Evolutionary conservation across 2,888 invertebrate genomes (phyloP).

Genomic region (Mycogona germanica): DNA sequence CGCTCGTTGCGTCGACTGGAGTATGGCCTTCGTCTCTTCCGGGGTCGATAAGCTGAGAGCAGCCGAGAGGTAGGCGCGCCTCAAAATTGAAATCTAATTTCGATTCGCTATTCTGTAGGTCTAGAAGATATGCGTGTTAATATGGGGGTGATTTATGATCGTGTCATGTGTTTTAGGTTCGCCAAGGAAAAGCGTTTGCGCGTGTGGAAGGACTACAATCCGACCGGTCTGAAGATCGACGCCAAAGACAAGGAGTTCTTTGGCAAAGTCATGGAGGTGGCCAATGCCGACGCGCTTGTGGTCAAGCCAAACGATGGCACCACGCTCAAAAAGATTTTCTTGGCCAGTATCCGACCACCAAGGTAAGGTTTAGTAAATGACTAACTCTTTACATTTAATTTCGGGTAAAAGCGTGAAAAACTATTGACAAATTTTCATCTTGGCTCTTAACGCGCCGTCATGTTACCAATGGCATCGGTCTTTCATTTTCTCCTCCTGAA

Average conservation of each 20-base stretch:
- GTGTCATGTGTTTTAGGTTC: conserved; percentile 30
- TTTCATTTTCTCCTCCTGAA: too few species aligned
- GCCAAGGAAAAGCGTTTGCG: conserved; percentile 79
- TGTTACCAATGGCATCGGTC: too few species aligned
- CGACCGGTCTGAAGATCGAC: conserved; percentile 51
- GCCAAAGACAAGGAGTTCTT: conserved; percentile 69
- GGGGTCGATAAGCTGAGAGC: conserved; percentile 69
- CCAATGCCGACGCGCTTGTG: conserved; percentile 85
- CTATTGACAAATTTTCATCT: too few species aligned
- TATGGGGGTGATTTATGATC: not conserved
- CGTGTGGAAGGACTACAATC: conserved; percentile 85
- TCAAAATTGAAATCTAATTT: not conserved
- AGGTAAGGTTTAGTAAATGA: conserved; percentile 46
- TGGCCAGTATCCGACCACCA: conserved; percentile 91
- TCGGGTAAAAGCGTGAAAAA: too few species aligned
- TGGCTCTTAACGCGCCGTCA: too few species aligned
- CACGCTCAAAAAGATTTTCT: conserved; percentile 75
- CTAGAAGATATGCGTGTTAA: too few species aligned
- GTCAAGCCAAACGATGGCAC: conserved; percentile 62
- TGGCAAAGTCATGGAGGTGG: conserved; percentile 76
- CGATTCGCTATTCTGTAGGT: too few species aligned
- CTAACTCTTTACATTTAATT: too few species aligned
- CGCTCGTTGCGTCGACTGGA: conserved; percentile 90
- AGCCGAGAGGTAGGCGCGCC: conserved; percentile 54
- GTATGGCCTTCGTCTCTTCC: conserved; percentile 65